Base-by-base conservation (phyloP, 2,797 vertebrate species). In the Macroramphosus scolopax region DNA sequence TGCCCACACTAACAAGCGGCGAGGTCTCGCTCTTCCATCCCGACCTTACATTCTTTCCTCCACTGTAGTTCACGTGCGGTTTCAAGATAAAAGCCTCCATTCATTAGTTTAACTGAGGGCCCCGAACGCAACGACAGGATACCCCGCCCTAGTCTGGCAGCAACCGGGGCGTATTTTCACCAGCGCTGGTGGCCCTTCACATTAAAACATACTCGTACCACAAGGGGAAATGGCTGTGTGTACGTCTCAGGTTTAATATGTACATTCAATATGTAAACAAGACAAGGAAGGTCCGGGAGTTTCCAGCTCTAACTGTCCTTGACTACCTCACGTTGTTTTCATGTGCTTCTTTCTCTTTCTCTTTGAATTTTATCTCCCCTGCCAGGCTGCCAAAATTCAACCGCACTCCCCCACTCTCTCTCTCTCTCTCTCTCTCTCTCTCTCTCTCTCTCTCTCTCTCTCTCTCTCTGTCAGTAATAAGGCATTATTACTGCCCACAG, bases 51-150 rank as follows among this genome's bases (percentile, higher is more conserved):
- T 82, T 84, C 79, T 81, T 84, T 79, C 77, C 73, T 62, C 39
- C 14, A 10, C 73, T 73, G 70, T 59, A 72, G 62, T 69, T 85
- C 67, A 76, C 51, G 51, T 81, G 81, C 37, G 60, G 72, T 66
- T 79, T 74, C 9, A 18, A 83, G 82, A 83, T 84, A 80, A 88
- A 88, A 85, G 82, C 78, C 49, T 80, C 75, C 78, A 87, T 88
- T 88, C 85, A 88, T 85, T 77, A 83, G 68, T 57, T 55, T 59
- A 15, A 72, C 54, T 49, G 41, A 73, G 55, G 49, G 63, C 67
- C 64, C 45, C n/a, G n/a, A 4, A 17, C 34, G 24, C 56, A 78
- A 70, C 50, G 56, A 72, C 81, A 86, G 82, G 85, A 87, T 80
- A 77, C 81, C 78, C 83, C 84, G 66, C 83, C 87, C 84, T 67